Conservation (phyloP, 1,140 invertebrate genomes). For the Brachionus plicatilis region DNA sequence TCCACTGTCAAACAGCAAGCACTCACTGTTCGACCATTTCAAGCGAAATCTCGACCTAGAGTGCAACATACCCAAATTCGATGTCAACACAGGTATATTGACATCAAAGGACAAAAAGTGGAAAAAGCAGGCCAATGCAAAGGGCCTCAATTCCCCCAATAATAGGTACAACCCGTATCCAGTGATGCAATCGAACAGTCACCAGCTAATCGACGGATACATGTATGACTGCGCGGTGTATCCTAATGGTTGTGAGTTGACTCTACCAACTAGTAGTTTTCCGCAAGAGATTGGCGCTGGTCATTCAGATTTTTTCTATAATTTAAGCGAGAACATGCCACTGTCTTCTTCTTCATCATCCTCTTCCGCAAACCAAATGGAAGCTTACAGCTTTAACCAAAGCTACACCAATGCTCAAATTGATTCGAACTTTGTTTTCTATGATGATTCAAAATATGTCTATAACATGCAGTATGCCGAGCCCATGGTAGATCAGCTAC, state of each 20-base stretch:
- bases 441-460: neutral
- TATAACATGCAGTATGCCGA: neutral
- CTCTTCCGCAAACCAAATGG: neutral
- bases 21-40: conserved; percentile 51
- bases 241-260: neutral
- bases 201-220: neutral
- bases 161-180: neutral
- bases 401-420: neutral
- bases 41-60: conserved; percentile 14
- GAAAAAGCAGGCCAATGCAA: neutral
- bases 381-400: neutral
- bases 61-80: conserved; percentile 32
- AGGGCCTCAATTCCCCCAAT: neutral
- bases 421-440: neutral
- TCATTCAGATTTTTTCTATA: neutral
- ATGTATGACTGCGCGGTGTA: neutral
- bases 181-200: neutral
- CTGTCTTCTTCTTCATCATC: neutral
- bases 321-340: neutral
- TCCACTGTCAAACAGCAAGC: conserved; percentile 49
- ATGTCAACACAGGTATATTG: conserved; percentile 26
- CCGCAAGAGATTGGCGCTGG: neutral
- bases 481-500: neutral
- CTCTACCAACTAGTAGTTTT: neutral
- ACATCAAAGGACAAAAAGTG: conserved; percentile 21